Evolutionary conservation across 2,797 vertebrate genomes (phyloP), one percentile per base, ranked within the genome.

Genomic region (Rhabdomys pumilio): DNA sequence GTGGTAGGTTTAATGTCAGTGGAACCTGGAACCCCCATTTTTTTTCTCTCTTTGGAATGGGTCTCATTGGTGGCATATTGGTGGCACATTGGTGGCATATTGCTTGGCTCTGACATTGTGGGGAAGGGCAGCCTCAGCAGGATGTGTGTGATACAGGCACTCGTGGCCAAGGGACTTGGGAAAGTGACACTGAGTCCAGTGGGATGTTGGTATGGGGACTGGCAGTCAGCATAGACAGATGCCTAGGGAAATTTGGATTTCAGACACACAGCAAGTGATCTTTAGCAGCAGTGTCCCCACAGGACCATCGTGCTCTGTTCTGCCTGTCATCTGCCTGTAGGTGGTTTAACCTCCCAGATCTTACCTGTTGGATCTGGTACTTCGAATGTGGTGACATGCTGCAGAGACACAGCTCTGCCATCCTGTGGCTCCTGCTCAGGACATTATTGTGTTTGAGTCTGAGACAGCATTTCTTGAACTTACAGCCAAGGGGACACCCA

Each of bases 1-100:
- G 98, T 98, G 97, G 98, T 98, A 79, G 97, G 96, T 97, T 99
- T 98, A 97, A 98, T 98, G 97, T 97, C 97, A 98, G 95, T 89
- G 76, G 95, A 97, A 96, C 96, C 96, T 94, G 55, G 93, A 96
- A 94, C 55, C 87, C 44, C 41, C 0, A 2, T 91, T 89, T 91
- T 83, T 85, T 87, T 93, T 0, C 81, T 95, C 93, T 65, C 80
- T 29, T 96, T 81, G 91, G 95, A 95, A 12, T 12, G 38, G 93
- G 47, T 11, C 69, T 86, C 61, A 38, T 55, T 84, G 92, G 87
- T 96, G 96, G 88, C 92, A 95, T 57, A 15, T 80, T 96, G 95
- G 50, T 50, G 10, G 50, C 50, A 50, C 61, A 38, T 55, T 84
- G 93, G 87, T 96, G 96, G 88, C 92, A 95, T 57, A 15, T 80